These are phyloP conservation scores for Melitaea cinxia DNA, from an alignment of 1,140 invertebrate species.

Conservation along the genomic window DNA sequence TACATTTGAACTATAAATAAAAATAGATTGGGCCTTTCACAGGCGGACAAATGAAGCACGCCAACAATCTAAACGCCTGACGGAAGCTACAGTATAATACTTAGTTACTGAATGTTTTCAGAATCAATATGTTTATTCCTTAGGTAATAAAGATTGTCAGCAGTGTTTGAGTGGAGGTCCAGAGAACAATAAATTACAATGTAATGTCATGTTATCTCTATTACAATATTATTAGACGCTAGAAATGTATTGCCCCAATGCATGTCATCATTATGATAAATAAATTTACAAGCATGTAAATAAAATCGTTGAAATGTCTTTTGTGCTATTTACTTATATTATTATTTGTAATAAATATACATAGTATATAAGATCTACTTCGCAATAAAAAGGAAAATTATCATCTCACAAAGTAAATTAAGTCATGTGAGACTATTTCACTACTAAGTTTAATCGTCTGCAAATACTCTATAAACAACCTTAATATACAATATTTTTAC, in stretches of 20 bases:
- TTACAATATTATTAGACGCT: conserved; percentile 32
- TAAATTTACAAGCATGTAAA: conserved; percentile 66
- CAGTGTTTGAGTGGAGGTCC: conserved; percentile 42
- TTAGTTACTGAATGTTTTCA: no score
- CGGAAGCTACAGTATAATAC: no score
- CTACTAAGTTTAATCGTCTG: conserved; percentile 29
- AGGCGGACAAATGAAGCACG: conserved; percentile 56
- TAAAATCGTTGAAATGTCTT: conserved; percentile 72
- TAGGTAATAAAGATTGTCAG: conserved; percentile 35
- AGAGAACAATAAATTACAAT: conserved; percentile 46
- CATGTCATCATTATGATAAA: conserved; percentile 54
- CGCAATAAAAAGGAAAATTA: conserved; percentile 39
- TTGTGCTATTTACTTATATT: conserved; percentile 71
- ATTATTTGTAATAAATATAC: conserved; percentile 68
- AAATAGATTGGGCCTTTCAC: conserved; percentile 55
- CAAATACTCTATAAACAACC: conserved; percentile 43
- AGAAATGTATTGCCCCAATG: conserved; percentile 65
- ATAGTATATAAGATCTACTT: conserved; percentile 44
- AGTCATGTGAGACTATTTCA: conserved; percentile 29
- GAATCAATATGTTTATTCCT: no score
- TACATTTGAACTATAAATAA: conserved; percentile 74
- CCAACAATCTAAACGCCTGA: conserved; percentile 25
- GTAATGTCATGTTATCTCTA: conserved; percentile 36
- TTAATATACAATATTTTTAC: conserved; percentile 63
- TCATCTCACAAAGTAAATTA: conserved; percentile 36